Evolutionary conservation across 2,113 vertebrate genomes (phyloP).

Genomic region (Carassius gibelio): DNA sequence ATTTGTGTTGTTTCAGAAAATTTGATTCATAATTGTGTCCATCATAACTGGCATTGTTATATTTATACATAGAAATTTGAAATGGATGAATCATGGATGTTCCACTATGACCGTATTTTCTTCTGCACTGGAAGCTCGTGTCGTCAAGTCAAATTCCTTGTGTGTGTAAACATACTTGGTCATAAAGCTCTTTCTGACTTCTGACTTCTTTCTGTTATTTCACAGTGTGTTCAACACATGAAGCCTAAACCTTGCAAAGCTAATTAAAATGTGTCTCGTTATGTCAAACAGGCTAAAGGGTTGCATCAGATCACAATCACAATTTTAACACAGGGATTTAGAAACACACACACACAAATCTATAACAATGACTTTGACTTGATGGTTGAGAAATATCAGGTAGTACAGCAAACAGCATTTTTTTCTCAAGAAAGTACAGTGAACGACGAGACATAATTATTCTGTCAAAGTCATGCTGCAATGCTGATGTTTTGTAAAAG

Average conservation of each 20-base stretch:
- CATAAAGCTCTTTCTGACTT: no score
- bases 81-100: no score
- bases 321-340: not conserved
- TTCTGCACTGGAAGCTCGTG: no score
- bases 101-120: no score
- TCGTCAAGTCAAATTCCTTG: no score
- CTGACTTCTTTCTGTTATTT: no score
- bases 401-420: not conserved
- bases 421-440: not conserved
- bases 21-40: no score
- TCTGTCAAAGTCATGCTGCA: not conserved
- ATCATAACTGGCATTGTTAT: no score
- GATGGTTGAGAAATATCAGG: not conserved
- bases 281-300: not conserved
- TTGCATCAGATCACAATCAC: not conserved
- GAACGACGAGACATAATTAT: not conserved
- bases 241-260: not conserved
- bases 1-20: not conserved
- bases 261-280: not conserved
- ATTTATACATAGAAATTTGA: no score
- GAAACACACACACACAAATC: no score
- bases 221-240: not conserved
- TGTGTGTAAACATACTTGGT: no score
- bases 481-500: not conserved
- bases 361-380: not conserved